Percentiles rank a stretch among this genome's conserved stretches.
Conservation (phyloP, 2,888 invertebrate genomes). For the Eupithecia subumbrata region DNA sequence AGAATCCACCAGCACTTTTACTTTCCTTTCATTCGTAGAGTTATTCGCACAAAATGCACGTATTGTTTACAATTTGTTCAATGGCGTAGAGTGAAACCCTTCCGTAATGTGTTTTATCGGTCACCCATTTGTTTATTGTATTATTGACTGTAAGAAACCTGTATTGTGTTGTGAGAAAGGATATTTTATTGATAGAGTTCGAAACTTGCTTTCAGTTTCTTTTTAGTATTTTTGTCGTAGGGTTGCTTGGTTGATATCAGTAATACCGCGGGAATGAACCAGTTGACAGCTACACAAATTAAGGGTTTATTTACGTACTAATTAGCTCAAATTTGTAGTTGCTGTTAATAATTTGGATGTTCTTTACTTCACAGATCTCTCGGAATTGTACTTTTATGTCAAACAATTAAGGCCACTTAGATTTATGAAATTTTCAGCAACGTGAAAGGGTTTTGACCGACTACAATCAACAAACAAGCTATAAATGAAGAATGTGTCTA, state of each 20-base stretch:
- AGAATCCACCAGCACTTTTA: conserved; percentile 73
- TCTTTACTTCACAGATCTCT: not conserved
- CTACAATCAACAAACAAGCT: conserved; percentile 1
- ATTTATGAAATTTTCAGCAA: not conserved
- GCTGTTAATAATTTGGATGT: not conserved
- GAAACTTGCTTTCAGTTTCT: not conserved
- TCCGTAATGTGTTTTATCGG: conserved; percentile 48
- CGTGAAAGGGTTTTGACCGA: not conserved
- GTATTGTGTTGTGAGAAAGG: conserved; percentile 29
- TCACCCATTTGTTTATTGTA: conserved; percentile 47
- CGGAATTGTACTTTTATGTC: not conserved
- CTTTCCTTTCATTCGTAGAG: conserved; percentile 68
- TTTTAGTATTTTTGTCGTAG: not conserved
- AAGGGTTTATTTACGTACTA: not conserved
- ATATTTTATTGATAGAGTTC: conserved; percentile 31
- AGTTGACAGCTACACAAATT: not conserved
- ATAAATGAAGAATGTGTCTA: conserved; percentile 4
- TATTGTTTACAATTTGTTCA: conserved; percentile 64
- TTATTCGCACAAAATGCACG: conserved; percentile 62
- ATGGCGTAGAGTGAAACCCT: conserved; percentile 57
- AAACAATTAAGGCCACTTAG: not conserved
- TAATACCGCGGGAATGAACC: not conserved
- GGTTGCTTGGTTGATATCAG: not conserved
- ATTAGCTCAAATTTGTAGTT: not conserved
- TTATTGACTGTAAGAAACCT: conserved; percentile 15